These are phyloP conservation scores for Telmatochromis brachygnathus DNA, from an alignment of 2,113 vertebrate genomes.

Conservation along the genomic window DNA sequence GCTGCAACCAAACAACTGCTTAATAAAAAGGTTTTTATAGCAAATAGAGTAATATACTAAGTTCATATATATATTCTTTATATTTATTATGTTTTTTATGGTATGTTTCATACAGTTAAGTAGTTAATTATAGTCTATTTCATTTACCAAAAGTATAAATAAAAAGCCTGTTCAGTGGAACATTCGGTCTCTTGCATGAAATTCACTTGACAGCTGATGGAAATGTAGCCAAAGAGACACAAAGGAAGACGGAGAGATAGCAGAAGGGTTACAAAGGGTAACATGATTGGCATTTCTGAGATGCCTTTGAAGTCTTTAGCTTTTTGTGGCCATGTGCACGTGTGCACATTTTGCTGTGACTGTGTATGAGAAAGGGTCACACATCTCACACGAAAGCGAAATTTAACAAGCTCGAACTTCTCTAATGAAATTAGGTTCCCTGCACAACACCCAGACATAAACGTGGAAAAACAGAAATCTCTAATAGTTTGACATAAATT, in stretches of 20 bases:
- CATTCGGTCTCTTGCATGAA: background rate
- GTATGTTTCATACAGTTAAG: background rate
- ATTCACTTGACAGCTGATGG: constrained; percentile 2
- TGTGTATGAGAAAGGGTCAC: background rate
- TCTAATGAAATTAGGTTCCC: background rate
- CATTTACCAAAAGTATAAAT: background rate
- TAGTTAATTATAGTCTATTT: background rate
- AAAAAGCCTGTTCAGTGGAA: background rate
- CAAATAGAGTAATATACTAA: accelerated
- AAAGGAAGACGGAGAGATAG: background rate
- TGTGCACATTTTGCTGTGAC: background rate
- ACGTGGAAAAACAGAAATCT: background rate
- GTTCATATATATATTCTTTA: accelerated
- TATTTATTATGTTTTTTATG: background rate
- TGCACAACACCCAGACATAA: background rate
- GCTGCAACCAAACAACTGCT: background rate
- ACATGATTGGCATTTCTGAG: constrained; percentile 33
- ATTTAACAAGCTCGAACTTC: constrained; percentile 17
- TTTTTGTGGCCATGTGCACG: background rate
- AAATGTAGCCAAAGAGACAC: constrained; percentile 2
- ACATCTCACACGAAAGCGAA: background rate
- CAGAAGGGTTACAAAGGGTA: background rate
- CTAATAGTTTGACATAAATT: background rate
- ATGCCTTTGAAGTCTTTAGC: constrained; percentile 32
- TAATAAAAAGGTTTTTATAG: background rate